A percentile compares a stretch with the other conserved stretches of the same genome.
These are phyloP conservation scores for Arvicanthis niloticus DNA, from an alignment of 2,113 vertebrate species.

Conservation along the genomic window DNA sequence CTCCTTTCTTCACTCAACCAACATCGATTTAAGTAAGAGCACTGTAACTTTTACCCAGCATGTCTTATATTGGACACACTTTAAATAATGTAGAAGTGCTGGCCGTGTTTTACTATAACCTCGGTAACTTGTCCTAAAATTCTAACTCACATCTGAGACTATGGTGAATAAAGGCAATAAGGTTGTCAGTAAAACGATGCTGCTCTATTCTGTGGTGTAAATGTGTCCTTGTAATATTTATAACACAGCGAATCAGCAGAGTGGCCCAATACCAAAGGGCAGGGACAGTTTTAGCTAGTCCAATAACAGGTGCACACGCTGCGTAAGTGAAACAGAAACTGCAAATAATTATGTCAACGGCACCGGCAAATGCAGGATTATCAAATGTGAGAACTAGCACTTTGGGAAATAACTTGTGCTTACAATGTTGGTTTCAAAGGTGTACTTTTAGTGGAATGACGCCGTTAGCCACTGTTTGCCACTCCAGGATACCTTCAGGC, in stretches of 20 bases:
- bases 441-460: background rate
- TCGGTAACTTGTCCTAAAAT: conserved; percentile 23
- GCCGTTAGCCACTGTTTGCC: background rate
- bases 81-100: background rate
- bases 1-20: background rate
- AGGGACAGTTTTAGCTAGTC: conserved; percentile 56
- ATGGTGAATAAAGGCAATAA: conserved; percentile 76
- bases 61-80: background rate
- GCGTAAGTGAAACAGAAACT: conserved; percentile 54
- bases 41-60: conserved; percentile 31
- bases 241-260: conserved; percentile 70
- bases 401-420: conserved; percentile 40
- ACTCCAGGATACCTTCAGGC: background rate
- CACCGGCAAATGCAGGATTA: conserved; percentile 32
- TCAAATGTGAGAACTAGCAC: background rate
- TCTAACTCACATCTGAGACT: conserved; percentile 36
- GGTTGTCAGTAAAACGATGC: conserved; percentile 64
- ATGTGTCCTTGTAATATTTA: conserved; percentile 69
- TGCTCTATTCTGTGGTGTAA: conserved; percentile 75
- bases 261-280: conserved; percentile 58
- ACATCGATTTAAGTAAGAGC: background rate
- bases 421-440: background rate
- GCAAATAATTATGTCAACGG: conserved; percentile 1
- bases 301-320: conserved; percentile 69
- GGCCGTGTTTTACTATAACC: conserved; percentile 24